A percentile compares a stretch with the other conserved stretches of the same genome.
Conservation (phyloP, 1,140 invertebrate genomes). For the Trachymyrmex septentrionalis region DNA sequence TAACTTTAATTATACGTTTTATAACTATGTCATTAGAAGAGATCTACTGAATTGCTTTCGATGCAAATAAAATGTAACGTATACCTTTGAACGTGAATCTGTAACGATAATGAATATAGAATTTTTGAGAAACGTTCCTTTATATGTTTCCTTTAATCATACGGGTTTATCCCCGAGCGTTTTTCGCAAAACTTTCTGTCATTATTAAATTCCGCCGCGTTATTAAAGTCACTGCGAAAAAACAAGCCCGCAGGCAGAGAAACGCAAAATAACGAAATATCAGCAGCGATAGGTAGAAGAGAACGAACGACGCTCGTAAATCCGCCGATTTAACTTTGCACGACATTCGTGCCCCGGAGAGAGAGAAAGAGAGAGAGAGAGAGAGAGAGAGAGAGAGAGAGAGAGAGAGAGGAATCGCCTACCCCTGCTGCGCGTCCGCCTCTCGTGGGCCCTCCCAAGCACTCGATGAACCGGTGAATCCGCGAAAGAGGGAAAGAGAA, state of each 20-base stretch:
- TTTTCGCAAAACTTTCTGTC: not conserved
- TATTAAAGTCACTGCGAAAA: not conserved
- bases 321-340: constrained; percentile 70
- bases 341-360: constrained; percentile 50
- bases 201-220: not conserved
- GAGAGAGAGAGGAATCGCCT: constrained; percentile 23
- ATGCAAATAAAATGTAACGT: not conserved
- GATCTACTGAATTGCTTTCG: not conserved
- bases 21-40: not conserved
- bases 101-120: not conserved
- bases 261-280: constrained; percentile 39
- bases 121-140: not conserved
- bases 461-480: constrained; percentile 73
- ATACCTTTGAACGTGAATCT: not conserved
- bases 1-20: constrained; percentile 3
- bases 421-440: constrained; percentile 19
- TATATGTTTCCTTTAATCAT: not conserved
- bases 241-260: not conserved
- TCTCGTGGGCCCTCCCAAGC: constrained; percentile 51
- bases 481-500: constrained; percentile 73
- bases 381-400: constrained; percentile 30
- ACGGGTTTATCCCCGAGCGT: not conserved
- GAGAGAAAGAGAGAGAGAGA: constrained; percentile 30
- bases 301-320: constrained; percentile 56
- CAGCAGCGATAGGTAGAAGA: not conserved